These are phyloP conservation scores for Apotomis capreana DNA, from an alignment of 2,888 invertebrate genomes.

Conservation along the genomic window DNA sequence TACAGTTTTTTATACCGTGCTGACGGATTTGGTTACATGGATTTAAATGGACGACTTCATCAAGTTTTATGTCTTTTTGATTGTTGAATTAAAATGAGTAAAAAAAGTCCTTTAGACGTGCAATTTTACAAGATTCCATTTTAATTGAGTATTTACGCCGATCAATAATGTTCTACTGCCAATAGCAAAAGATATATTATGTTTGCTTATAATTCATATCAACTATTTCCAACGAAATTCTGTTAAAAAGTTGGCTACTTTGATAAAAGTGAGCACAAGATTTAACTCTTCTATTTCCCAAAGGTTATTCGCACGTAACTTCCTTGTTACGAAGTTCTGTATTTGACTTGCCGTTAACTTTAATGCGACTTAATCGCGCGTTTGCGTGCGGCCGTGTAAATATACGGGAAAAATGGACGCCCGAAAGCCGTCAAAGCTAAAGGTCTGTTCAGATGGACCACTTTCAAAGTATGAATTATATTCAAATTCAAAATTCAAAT, in stretches of 20 bases:
- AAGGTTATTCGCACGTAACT: conserved; percentile 11
- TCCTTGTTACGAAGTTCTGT: conserved; percentile 7
- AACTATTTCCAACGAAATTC: too few species aligned
- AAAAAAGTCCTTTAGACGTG: too few species aligned
- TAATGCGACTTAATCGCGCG: conserved; percentile 26
- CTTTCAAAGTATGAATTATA: background rate
- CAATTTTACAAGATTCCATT: too few species aligned
- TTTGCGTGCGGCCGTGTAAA: conserved; percentile 26
- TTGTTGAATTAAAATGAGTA: background rate
- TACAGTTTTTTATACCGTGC: conserved; percentile 15
- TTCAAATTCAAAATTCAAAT: too few species aligned
- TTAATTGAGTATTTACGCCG: too few species aligned
- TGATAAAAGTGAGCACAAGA: background rate
- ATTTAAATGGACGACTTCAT: conserved; percentile 2
- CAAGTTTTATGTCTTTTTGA: background rate
- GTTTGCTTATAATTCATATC: too few species aligned
- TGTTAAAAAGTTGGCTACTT: background rate
- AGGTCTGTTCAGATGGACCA: background rate
- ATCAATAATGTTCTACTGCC: too few species aligned
- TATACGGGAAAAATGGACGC: conserved; percentile 9
- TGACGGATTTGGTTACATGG: conserved; percentile 12
- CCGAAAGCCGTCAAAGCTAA: background rate
- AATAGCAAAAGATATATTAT: too few species aligned
- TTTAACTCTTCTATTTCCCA: background rate
- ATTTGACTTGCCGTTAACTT: conserved; percentile 25